Base-by-base conservation (phyloP, 2,797 vertebrate species). In the Babyrousa celebensis region DNA sequence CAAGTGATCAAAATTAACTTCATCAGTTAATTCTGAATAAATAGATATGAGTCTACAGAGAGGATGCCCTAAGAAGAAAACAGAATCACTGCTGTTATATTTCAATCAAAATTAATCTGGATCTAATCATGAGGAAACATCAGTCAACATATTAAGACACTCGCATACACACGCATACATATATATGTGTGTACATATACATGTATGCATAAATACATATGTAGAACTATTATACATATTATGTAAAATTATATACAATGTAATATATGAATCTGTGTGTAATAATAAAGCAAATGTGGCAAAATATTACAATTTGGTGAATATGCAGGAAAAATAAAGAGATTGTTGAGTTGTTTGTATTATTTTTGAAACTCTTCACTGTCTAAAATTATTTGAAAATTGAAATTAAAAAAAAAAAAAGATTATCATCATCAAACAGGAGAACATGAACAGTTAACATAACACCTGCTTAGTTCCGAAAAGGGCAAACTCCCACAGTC, bases 211-310 rank as follows among this genome's bases (percentile, higher is more conserved):
- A 32, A 2, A 40, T 15, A 67, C 52, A 89, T 56, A 78, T 25
- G 10, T 20, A 67, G 6, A 52, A 7, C 65, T 6, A 52, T 29
- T 48, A 54, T 25, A 87, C 43, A 27, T 10, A 94, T 17, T 12
- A 6, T 15, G 25, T 21, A 62, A 40, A 87, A 93, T 15, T 48
- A 36, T 17, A 82, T 23, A 79, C 12, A 91, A 48, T 43, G 10
- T 65, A 83, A 70, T 29, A 89, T 7, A 17, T 25, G 27, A 74
- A 21, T 52, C 25, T 40, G 18, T 10, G 11, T 77, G 23, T 40
- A 62, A 67, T 72, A 52, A 90, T n/a, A 78, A 79, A 54, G 40
- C 54, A 95, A 92, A 83, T 71, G 58, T 68, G 29, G 36, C 85
- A 96, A 79, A 43, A 85, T 65, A 68, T 29, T 92, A 62, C 1